Conservation (phyloP, 64 coral and sea anemone genomes). For the Acropora tenuis region DNA sequence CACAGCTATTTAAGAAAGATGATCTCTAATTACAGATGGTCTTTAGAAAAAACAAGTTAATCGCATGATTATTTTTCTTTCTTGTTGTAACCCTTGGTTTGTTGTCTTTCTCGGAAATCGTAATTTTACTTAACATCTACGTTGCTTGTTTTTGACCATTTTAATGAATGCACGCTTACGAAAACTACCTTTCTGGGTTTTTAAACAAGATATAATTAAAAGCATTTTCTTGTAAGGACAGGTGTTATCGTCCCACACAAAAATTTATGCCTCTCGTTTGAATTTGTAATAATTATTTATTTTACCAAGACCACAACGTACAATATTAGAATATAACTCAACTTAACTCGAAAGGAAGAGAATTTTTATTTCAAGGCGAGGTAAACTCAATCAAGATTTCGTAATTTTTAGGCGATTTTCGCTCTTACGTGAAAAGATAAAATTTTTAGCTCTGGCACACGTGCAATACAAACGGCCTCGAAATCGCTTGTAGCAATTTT, state of each 20-base stretch:
- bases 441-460: background rate
- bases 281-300: constrained; percentile 42
- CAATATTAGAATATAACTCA: background rate
- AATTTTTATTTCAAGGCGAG: background rate
- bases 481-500: background rate
- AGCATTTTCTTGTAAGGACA: background rate
- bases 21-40: too few relatives aligned
- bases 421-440: background rate
- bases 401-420: background rate
- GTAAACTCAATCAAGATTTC: background rate
- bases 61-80: too few relatives aligned
- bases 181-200: background rate
- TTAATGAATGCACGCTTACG: background rate
- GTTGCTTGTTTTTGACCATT: background rate
- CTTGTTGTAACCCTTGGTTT: too few relatives aligned
- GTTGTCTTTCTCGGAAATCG: too few relatives aligned
- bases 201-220: background rate
- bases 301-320: constrained; percentile 32
- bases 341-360: constrained; percentile 9
- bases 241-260: background rate
- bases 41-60: too few relatives aligned
- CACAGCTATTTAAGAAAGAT: too few relatives aligned
- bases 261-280: constrained; percentile 17
- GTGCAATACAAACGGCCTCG: background rate
- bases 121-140: background rate